A percentile compares a stretch with the other conserved stretches of the same genome.
phyloP scores from a whole-genome alignment of 2,113 vertebrate species.

The Alligator mississippiensis region DNA sequence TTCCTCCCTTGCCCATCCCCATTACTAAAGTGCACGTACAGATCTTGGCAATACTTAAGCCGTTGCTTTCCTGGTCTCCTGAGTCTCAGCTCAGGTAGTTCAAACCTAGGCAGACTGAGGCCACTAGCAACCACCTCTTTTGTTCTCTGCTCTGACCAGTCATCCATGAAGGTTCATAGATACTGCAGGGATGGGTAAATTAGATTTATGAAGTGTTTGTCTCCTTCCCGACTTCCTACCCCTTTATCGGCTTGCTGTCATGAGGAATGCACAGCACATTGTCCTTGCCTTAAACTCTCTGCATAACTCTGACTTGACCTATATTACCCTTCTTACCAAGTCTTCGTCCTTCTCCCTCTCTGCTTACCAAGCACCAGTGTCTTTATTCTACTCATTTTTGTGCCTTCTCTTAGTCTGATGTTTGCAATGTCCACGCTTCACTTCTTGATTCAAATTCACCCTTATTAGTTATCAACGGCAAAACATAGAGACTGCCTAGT shows the following conservation, averaged over 20 bases:
- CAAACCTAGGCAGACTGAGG: background rate
- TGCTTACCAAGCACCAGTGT: no score
- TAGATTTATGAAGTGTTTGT: background rate
- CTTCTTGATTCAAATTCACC: no score
- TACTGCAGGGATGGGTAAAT: background rate
- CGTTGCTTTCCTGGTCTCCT: background rate
- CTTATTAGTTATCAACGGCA: no score
- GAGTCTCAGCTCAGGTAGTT: background rate
- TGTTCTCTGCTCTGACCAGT: fast-evolving
- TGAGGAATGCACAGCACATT: background rate
- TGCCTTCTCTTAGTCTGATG: background rate
- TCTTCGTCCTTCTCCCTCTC: background rate
- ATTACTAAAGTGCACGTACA: background rate
- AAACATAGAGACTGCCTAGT: no score
- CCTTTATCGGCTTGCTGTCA: background rate
- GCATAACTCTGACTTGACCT: background rate
- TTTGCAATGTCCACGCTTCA: background rate
- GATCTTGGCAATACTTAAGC: background rate
- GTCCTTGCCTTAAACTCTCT: background rate
- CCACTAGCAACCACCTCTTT: background rate
- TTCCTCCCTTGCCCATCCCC: background rate
- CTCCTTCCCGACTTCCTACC: background rate
- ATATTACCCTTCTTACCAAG: background rate
- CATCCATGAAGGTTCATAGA: background rate
- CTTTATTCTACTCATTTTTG: background rate